These are phyloP conservation scores for Vipera ursinii DNA, from an alignment of 2,797 vertebrate species.

Conservation along the genomic window DNA sequence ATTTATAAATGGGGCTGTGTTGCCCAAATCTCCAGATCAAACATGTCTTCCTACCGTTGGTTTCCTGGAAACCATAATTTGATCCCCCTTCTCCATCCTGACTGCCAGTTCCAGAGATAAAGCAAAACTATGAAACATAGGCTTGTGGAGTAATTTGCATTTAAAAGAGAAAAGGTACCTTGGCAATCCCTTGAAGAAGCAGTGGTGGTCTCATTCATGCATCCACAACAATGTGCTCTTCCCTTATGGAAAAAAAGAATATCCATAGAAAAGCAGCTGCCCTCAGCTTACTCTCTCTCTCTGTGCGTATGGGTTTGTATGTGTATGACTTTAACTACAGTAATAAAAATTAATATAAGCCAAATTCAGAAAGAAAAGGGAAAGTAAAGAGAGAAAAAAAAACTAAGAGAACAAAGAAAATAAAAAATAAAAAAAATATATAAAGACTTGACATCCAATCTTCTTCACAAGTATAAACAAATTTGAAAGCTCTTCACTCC, in stretches of 20 bases:
- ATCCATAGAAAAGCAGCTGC: neutral
- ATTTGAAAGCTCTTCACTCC: neutral
- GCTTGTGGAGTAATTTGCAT: neutral
- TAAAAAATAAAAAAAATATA: neutral
- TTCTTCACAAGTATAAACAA: neutral
- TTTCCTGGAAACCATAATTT: neutral
- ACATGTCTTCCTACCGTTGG: neutral
- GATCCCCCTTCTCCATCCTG: neutral
- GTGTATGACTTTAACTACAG: too few relatives aligned
- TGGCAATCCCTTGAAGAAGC: neutral
- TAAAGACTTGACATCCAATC: neutral
- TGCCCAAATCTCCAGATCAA: neutral
- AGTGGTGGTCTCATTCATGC: neutral
- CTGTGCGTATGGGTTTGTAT: too few relatives aligned
- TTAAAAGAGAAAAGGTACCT: neutral
- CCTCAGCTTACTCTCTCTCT: too few relatives aligned
- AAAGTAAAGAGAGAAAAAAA: neutral
- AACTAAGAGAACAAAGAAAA: neutral
- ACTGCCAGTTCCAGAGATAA: neutral
- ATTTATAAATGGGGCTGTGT: neutral
- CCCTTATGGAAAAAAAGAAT: neutral
- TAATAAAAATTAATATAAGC: neutral
- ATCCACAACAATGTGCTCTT: neutral
- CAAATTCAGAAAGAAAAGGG: neutral
- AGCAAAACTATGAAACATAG: neutral